Base-by-base conservation (phyloP, 2,113 vertebrate species). In the Zingel zingel region DNA sequence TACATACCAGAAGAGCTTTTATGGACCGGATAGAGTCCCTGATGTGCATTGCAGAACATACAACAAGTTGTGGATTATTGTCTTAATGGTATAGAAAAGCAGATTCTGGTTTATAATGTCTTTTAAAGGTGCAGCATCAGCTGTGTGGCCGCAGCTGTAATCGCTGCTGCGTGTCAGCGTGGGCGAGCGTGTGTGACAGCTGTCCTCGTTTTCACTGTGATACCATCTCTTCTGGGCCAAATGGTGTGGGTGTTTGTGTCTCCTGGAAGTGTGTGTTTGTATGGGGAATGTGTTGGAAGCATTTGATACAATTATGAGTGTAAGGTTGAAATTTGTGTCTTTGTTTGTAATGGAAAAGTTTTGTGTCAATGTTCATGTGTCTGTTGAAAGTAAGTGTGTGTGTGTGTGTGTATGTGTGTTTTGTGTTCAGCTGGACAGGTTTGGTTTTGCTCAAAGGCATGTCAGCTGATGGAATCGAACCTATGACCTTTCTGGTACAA, bases 391-490 rank as follows among this genome's bases (percentile, higher is more conserved):
- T 47, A 15, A 39, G 14, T 14, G 1, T 21, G 39, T 43, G 61
- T 53, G 6, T 7, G 3, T 45, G 21, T 50, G 14, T 14, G 1
- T 19, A 16, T 65, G n/a, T 78, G 25, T 27, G 39, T 21, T 72
- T 8, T 9, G 54, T 51, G 27, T 57, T 54, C 5, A 47, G 6
- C 23, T 64, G 21, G 45, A 64, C 62, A 36, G 16, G 47, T 39
- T 54, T 62, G 6, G 1, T 63, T 59, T 76, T 48, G 57, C 65
- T 68, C 16, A 4, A 3, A 79, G 53, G 33, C 65, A n/a, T 36
- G 1, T 77, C 77, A 70, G 57, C 82, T 84, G 90, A 76, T 69
- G 57, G 83, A 27, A 58, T 81, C 15, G 4, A 85, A 87, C 74
- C 33, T 48, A 73, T 33, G 74, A 87, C 86, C 82, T 80, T 84